Evolutionary conservation across 2,888 invertebrate genomes (phyloP), one percentile per base, ranked within the genome.

Genomic region (Microctonus hyperodae): DNA sequence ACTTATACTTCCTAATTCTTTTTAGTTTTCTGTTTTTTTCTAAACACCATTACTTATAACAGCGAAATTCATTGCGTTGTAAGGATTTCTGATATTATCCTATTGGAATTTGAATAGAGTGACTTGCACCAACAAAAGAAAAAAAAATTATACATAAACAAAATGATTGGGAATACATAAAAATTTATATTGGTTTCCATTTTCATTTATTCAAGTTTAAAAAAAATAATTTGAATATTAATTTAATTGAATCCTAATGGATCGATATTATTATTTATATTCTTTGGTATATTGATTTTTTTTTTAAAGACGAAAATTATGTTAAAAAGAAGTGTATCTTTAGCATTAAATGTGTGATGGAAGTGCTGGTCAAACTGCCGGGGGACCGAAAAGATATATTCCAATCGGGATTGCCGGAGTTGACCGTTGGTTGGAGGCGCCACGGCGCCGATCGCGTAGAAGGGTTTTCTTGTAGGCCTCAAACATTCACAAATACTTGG

Each of bases 381-480:
- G 33, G 11, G 56, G 25, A 44, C 28, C 37, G 25, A 59, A 20
- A 59, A 23, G 28, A 37, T 59, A 37, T 59, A 59, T 59, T 59
- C 58, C 59, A 59, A 44, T 59, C 44, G 28, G 59, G 59, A 59
- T 53, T 56, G 69, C 60, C 67, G 68, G 64, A 67, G 70, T 44
- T 44, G 71, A 70, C 67, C 68, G 74, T 73, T 73, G 71, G 72
- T 68, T 72, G 73, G 76, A 83, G 83, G 83, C 83, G 83, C 83
- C 83, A 82, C 81, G 83, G 83, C 83, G 83, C 83, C 83, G 83
- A 76, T 76, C 73, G 76, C 83, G 81, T 83, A 84, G 83, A 84
- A 84, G 83, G 83, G 83, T 84, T 84, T 84, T 75, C 83, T 82
- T 84, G 83, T 84, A 83, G 75, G 75, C 68, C 76, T 70, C 76